Conservation (phyloP, 2,888 invertebrate genomes). For the Trimorus sp. region DNA sequence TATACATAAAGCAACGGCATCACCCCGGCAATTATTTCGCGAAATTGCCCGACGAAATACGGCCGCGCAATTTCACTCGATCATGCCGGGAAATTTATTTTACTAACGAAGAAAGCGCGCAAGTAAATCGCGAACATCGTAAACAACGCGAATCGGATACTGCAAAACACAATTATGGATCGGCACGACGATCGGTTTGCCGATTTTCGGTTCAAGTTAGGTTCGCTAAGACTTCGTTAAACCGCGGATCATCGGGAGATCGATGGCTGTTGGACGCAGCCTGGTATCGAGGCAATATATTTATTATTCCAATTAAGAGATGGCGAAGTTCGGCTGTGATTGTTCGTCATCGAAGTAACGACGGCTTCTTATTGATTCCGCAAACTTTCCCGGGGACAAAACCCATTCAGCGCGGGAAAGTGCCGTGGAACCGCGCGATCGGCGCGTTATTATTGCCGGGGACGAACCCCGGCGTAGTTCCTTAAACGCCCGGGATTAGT, state of each 20-base stretch:
- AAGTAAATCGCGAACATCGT: constrained; percentile 23
- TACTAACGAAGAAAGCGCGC: constrained; percentile 16
- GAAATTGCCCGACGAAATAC: constrained; percentile 19
- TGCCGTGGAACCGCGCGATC: constrained; percentile 20
- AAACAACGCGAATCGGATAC: neutral
- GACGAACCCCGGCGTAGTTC: neutral
- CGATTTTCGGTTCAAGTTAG: too few species aligned
- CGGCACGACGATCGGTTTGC: neutral
- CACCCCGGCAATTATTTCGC: constrained; percentile 39
- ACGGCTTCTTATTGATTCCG: constrained; percentile 50
- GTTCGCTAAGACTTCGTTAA: constrained; percentile 24
- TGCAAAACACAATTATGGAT: constrained; percentile 18
- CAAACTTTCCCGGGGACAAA: constrained; percentile 48
- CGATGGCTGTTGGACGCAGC: constrained; percentile 34
- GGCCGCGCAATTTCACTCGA: constrained; percentile 23
- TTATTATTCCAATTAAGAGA: constrained; percentile 64
- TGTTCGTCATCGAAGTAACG: constrained; percentile 45
- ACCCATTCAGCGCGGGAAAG: constrained; percentile 23
- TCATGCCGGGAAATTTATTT: constrained; percentile 29
- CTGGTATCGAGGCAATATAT: constrained; percentile 56
- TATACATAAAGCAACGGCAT: constrained; percentile 37
- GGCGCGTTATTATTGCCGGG: constrained; percentile 38
- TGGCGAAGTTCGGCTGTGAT: constrained; percentile 51
- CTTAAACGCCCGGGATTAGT: too few species aligned
- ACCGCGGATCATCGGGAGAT: constrained; percentile 25